Conservation (phyloP, 92 coral and sea anemone species). For the Parazoanthus atlanticus region DNA sequence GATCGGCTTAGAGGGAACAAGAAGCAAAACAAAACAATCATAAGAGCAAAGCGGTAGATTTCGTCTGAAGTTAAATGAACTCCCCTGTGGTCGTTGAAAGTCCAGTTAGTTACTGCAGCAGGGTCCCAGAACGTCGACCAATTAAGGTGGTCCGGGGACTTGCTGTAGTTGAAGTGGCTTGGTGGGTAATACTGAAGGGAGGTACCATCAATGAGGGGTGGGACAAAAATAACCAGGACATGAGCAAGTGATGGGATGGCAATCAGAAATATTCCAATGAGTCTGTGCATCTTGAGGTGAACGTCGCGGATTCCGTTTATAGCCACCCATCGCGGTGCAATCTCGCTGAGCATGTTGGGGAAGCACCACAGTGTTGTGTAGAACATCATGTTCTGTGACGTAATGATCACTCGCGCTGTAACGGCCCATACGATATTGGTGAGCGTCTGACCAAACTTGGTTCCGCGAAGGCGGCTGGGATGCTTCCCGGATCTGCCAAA, state of each 20-base stretch:
- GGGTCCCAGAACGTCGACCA: conserved; percentile 71
- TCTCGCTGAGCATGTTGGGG: conserved; percentile 59
- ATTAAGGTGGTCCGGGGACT: conserved; percentile 51
- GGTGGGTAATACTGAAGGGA: conserved; percentile 60
- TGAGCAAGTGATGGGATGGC: conserved; percentile 67
- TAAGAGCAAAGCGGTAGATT: conserved; percentile 53
- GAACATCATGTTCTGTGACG: conserved; percentile 68
- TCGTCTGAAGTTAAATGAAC: conserved; percentile 66
- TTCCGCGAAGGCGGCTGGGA: conserved; percentile 60
- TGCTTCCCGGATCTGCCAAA: conserved; percentile 58
- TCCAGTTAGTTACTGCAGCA: conserved; percentile 65
- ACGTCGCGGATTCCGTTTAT: conserved; percentile 63
- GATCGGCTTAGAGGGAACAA: conserved; percentile 63
- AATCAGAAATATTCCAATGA: conserved; percentile 64
- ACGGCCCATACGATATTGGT: conserved; percentile 69
- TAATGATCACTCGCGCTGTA: conserved; percentile 62
- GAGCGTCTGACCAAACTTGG: conserved; percentile 59
- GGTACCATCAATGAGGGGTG: conserved; percentile 65
- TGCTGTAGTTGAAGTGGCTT: conserved; percentile 57
- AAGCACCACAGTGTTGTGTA: conserved; percentile 66
- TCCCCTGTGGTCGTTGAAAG: conserved; percentile 58
- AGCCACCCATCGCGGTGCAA: conserved; percentile 52
- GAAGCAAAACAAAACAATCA: conserved; percentile 58
- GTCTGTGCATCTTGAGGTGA: conserved; percentile 49
- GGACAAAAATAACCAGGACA: conserved; percentile 63